Percentiles rank a stretch among this genome's conserved stretches.
Evolutionary conservation across 2,797 vertebrate genomes (phyloP).

Genomic region (Argyrosomus regius): DNA sequence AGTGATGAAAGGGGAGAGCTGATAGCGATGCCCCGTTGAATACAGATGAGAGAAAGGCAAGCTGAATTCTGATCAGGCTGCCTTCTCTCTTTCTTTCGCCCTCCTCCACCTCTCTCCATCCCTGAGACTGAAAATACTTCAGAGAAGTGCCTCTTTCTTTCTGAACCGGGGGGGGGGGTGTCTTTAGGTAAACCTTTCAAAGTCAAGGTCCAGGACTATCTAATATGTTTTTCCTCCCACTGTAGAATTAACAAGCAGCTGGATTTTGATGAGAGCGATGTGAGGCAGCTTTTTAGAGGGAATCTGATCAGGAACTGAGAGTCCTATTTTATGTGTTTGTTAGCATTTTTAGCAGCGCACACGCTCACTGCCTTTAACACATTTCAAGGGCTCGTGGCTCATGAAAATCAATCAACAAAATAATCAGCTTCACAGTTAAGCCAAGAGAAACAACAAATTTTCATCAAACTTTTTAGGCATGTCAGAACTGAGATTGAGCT

Average conservation of each 20-base stretch:
- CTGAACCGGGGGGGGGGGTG: slow-evolving; percentile 34
- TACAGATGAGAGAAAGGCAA: slow-evolving; percentile 71
- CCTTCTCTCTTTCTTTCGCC: slow-evolving; percentile 39
- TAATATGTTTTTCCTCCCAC: slow-evolving; percentile 2
- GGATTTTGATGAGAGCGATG: slow-evolving; percentile 17
- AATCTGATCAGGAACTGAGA: slow-evolving; percentile 19
- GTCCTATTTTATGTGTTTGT: slow-evolving; percentile 38
- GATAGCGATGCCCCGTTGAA: slow-evolving; percentile 61
- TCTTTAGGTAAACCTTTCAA: slow-evolving; percentile 61
- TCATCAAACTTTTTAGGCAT: background rate
- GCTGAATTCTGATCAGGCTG: slow-evolving; percentile 69
- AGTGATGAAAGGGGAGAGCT: slow-evolving; percentile 71
- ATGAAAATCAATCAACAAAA: slow-evolving; percentile 31
- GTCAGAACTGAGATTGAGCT: slow-evolving; percentile 15
- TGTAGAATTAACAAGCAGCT: slow-evolving; percentile 39
- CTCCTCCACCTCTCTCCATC: slow-evolving; percentile 8
- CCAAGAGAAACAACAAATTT: slow-evolving; percentile 8
- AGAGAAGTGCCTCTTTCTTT: slow-evolving; percentile 61
- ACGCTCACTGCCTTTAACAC: background rate
- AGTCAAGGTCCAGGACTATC: slow-evolving; percentile 36
- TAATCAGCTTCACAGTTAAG: slow-evolving; percentile 31
- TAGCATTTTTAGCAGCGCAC: slow-evolving; percentile 21
- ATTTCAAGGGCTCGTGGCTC: slow-evolving; percentile 22
- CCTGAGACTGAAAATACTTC: slow-evolving; percentile 54
- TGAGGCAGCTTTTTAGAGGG: slow-evolving; percentile 6